Evolutionary conservation across 2,888 invertebrate species (phyloP), one percentile per base, ranked within the genome.

Genomic region (Celastrina argiolus): DNA sequence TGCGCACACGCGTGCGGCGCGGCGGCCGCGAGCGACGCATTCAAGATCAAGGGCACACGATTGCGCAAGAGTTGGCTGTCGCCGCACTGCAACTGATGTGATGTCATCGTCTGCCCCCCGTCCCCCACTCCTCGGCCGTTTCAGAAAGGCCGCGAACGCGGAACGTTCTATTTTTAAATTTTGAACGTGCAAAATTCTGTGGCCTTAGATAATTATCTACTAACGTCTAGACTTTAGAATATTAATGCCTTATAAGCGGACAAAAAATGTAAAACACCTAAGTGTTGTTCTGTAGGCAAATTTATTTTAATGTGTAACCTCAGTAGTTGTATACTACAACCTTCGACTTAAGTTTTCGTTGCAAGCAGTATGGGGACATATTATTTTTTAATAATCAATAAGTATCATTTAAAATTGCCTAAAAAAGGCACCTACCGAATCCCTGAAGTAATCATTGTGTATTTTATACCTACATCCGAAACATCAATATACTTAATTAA

Each of bases 1-100:
- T 74, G 80, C 80, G 85, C 83, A 83, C 83, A 85, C 87, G 88
- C 87, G 86, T 85, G 81, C 84, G 84, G 81, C 85, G 84, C 22
- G 22, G 51, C 51, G 51, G 51, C 45, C 45, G 18, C 45, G 45
- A 45, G 18, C 87, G 85, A 85, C 90, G 89, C 91, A 91, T 91
- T 91, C 91, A 91, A 91, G 91, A 91, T 91, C 91, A 91, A 91
- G 91, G 91, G 87, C 91, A 83, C 76, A 75, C 82, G 88, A 88
- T 91, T 91, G 88, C 91, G 90, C 86, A 90, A 91, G 84, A 86
- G 85, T 87, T 89, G 89, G 88, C 90, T 83, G 85, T 82, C 86
- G 85, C 81, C 82, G 83, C 83, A 78, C 85, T 88, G 89, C 88
- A 87, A 80, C 82, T 78, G 51, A 75, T 85, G 88, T 90, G 90